phyloP scores from a whole-genome alignment of 2,888 invertebrate species.

The Epistrophe eligans region DNA sequence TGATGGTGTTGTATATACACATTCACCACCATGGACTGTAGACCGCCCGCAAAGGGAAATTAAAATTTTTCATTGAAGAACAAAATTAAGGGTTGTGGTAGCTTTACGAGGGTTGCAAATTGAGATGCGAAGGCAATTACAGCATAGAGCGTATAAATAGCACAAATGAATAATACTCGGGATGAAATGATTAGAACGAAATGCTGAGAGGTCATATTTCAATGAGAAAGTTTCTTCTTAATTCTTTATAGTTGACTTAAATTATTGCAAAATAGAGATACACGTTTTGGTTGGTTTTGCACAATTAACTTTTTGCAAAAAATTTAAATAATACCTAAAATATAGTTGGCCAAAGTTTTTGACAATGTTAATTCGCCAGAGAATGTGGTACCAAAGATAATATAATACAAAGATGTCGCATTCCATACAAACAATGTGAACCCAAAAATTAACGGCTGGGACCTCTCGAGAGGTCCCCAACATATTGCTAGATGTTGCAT shows the following conservation, averaged over 20 bases:
- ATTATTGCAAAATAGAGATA: slow-evolving; percentile 55
- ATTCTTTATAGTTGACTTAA: slow-evolving; percentile 26
- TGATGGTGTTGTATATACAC: background rate
- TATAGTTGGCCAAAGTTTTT: slow-evolving; percentile 27
- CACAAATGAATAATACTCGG: slow-evolving; percentile 62
- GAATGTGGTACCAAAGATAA: no score
- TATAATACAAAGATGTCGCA: no score
- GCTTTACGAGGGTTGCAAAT: background rate
- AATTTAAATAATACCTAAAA: slow-evolving; percentile 36
- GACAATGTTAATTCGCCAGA: slow-evolving; percentile 26
- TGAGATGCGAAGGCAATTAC: slow-evolving; percentile 1
- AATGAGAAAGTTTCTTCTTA: slow-evolving; percentile 62
- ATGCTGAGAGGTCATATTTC: slow-evolving; percentile 70
- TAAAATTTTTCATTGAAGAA: slow-evolving; percentile 55
- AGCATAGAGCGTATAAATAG: background rate
- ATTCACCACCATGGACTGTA: slow-evolving; percentile 1
- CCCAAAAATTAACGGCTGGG: no score
- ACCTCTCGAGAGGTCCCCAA: no score
- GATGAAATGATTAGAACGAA: slow-evolving; percentile 72
- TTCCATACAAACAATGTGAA: no score
- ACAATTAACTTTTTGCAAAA: slow-evolving; percentile 30
- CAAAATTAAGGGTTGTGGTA: slow-evolving; percentile 8
- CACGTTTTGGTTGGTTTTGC: slow-evolving; percentile 35
- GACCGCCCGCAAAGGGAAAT: slow-evolving; percentile 58
- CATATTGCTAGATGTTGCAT: no score